Percentiles rank a stretch among this genome's conserved stretches.
These are phyloP conservation scores for Theonella swinhoei DNA, from an alignment of 37 sponge, comb jelly and placozoan species.

Conservation along the genomic window DNA sequence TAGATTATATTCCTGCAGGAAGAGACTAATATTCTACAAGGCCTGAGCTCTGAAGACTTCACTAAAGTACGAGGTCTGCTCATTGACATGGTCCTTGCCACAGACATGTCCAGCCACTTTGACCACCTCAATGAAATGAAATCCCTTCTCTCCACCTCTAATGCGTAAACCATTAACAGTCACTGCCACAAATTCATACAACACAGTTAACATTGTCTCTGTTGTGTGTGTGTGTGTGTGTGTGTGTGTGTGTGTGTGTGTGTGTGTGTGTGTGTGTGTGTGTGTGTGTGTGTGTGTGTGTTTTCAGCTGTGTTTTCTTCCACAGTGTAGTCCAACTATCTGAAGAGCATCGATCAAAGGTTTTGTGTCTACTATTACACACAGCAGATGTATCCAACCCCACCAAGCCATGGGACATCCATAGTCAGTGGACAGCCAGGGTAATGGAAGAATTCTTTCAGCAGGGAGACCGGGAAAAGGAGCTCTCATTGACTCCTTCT, in stretches of 20 bases:
- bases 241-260: not conserved
- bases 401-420: conserved; percentile 65
- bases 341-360: conserved; percentile 24
- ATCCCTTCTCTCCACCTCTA: conserved; percentile 41
- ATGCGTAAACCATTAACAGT: conserved; percentile 44
- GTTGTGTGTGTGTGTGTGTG: too few species aligned
- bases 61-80: conserved; percentile 58
- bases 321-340: not conserved
- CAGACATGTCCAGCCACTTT: conserved; percentile 94
- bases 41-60: conserved; percentile 30
- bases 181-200: too few species aligned
- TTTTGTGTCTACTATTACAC: conserved; percentile 62
- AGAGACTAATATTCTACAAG: conserved; percentile 51
- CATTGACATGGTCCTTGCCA: conserved; percentile 90
- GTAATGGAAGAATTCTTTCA: conserved; percentile 75
- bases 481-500: conserved; percentile 58
- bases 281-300: too few species aligned
- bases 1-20: conserved; percentile 7
- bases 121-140: conserved; percentile 78
- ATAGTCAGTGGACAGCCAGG: conserved; percentile 57
- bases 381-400: conserved; percentile 78
- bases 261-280: conserved; percentile 3
- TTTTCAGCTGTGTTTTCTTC: too few species aligned
- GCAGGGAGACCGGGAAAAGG: conserved; percentile 73
- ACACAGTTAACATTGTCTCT: too few species aligned